Evolutionary conservation across 1,140 invertebrate genomes (phyloP), one percentile per base, ranked within the genome.

Genomic region (Drosophila lini): DNA sequence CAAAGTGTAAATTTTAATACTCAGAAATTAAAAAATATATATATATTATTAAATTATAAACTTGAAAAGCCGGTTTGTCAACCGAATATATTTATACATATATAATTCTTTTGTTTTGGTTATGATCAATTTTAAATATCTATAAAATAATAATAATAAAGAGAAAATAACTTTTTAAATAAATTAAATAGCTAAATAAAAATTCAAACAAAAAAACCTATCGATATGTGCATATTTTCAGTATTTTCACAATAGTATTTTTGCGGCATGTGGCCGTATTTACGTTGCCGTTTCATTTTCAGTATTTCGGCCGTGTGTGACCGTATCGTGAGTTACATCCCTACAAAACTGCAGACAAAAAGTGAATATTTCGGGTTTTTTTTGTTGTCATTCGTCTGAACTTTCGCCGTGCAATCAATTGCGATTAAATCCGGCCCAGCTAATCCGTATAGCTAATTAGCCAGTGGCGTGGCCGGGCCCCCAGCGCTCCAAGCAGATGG

Each of bases 281-380:
- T 1, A 4, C 7, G 13, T 22, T 15, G 32, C 13, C 10, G 4
- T 36, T 22, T 36, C 16, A 5, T 15, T 9, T 53, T 8, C 7
- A 36, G 50, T 53, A 53, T 53, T 53, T 53, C 50, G 16, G 7
- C 3, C 1, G 50, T 22, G 50, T 53, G 32, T 36, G 50, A 53
- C 50, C 50, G 50, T 57, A 44, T 59, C 11, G 25, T 44, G 52
- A 58, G 38, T 58, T 64, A 64, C 61, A 64, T 63, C 61, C 60
- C 60, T 63, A 63, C 61, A 63, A 38, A 56, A 64, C 61, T 64
- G 55, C 61, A 53, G 61, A 64, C 61, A 64, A 64, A 64, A 64
- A 59, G 53, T 59, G 55, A 64, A 64, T 64, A 61, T 65, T 45
- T 34, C 40, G 55, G 40, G 41, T 65, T 65, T 65, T 64, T 64